phyloP scores from a whole-genome alignment of 1,140 invertebrate genomes.

The Aphaenogaster ashmeadi region DNA sequence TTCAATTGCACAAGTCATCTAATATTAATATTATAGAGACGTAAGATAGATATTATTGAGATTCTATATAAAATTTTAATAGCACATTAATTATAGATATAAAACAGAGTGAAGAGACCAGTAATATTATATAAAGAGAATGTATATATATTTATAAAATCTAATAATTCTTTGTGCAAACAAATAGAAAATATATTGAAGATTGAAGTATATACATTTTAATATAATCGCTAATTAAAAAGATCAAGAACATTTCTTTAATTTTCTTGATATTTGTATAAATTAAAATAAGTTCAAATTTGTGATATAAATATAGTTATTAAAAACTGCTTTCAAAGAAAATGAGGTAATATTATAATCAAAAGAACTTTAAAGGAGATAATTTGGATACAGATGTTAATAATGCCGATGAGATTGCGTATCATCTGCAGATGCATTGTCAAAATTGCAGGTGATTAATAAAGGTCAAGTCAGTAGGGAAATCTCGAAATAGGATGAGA shows the following conservation, averaged over 20 bases:
- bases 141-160: neutral
- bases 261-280: neutral
- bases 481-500: neutral
- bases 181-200: neutral
- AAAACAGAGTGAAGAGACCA: neutral
- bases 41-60: neutral
- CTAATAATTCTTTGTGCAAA: neutral
- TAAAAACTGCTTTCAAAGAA: neutral
- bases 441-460: neutral
- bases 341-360: neutral
- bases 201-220: neutral
- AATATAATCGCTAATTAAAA: neutral
- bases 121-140: neutral
- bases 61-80: neutral
- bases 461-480: slow-evolving; percentile 1
- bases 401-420: neutral
- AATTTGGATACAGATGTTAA: neutral
- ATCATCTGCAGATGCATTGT: neutral
- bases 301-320: neutral
- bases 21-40: neutral
- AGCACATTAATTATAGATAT: neutral
- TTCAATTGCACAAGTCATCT: neutral
- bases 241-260: slow-evolving; percentile 18
- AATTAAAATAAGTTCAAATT: neutral
- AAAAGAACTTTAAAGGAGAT: neutral